Evolutionary conservation across 2,113 vertebrate genomes (phyloP).

Genomic region (Delphinus delphis): DNA sequence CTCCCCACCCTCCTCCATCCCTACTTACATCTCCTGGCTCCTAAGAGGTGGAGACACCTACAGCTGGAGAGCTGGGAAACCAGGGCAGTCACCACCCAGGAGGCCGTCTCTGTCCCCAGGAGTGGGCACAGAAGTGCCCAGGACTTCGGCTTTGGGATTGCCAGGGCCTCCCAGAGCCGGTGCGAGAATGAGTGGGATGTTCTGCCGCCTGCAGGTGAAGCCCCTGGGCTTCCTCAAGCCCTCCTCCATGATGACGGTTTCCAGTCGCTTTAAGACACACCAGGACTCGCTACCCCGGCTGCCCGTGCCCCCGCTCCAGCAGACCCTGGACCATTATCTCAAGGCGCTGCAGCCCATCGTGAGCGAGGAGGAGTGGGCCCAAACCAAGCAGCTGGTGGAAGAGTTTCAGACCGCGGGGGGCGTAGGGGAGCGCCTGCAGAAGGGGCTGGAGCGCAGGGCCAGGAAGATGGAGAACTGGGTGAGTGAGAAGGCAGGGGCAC

Average conservation of each 20-base stretch:
- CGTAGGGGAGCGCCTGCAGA: slow-evolving; percentile 92
- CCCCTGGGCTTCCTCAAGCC: slow-evolving; percentile 89
- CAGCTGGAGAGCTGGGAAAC: neutral
- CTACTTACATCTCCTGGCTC: neutral
- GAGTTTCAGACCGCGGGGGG: slow-evolving; percentile 91
- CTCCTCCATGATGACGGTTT: slow-evolving; percentile 82
- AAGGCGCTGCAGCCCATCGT: slow-evolving; percentile 91
- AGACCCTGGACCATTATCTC: slow-evolving; percentile 93
- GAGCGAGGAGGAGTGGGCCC: slow-evolving; percentile 89
- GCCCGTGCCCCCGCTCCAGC: slow-evolving; percentile 92
- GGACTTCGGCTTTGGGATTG: neutral
- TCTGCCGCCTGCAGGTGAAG: slow-evolving; percentile 85
- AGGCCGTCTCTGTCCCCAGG: neutral
- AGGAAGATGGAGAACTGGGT: slow-evolving; percentile 94
- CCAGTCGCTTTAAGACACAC: slow-evolving; percentile 90
- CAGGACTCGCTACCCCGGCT: slow-evolving; percentile 90
- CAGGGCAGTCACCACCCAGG: slow-evolving; percentile 43
- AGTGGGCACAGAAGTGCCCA: slow-evolving; percentile 36
- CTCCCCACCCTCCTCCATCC: neutral
- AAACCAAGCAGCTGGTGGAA: slow-evolving; percentile 86
- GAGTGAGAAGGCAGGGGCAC: slow-evolving; percentile 37
- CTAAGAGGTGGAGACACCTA: neutral
- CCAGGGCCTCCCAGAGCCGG: rapidly evolving
- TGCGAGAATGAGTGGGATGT: slow-evolving; percentile 17
- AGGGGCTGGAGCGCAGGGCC: slow-evolving; percentile 90